Percentiles rank a stretch among this genome's conserved stretches.
These are phyloP conservation scores for Lutraria lutraria DNA, from an alignment of 2,888 invertebrate species.

Conservation along the genomic window DNA sequence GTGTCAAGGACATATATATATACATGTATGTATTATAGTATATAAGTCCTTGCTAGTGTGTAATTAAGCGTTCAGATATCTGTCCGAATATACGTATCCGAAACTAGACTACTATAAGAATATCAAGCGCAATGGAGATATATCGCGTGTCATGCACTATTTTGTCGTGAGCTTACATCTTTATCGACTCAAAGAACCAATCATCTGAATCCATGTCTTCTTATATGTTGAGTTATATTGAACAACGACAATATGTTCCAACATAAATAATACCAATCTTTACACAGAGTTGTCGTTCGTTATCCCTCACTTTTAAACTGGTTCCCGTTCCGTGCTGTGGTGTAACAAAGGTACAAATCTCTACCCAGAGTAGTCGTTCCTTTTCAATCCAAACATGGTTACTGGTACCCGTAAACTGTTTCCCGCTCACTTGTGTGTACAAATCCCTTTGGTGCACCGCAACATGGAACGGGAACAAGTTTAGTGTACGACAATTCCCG, in stretches of 20 bases:
- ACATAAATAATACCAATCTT: neutral
- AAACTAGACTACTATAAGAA: neutral
- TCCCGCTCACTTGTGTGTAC: too few species aligned
- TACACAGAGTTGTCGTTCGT: neutral
- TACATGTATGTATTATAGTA: neutral
- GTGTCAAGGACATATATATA: neutral
- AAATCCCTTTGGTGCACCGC: too few species aligned
- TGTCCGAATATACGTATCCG: constrained; percentile 4
- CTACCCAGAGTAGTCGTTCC: too few species aligned
- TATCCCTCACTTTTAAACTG: neutral
- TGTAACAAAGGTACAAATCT: too few species aligned
- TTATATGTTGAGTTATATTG: neutral
- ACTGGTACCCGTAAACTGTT: too few species aligned
- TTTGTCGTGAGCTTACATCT: constrained; percentile 39
- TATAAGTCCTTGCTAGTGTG: neutral
- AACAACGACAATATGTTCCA: neutral
- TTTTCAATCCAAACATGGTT: too few species aligned
- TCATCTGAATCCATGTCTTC: constrained; percentile 60
- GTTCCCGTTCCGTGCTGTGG: neutral
- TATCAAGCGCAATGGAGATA: neutral
- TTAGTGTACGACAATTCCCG: too few species aligned
- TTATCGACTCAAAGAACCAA: constrained; percentile 70
- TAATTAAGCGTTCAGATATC: neutral
- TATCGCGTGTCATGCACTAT: neutral
- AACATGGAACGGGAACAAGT: too few species aligned